Evolutionary conservation across 2,797 vertebrate genomes (phyloP), one percentile per base, ranked within the genome.

Genomic region (Gymnodraco acuticeps): DNA sequence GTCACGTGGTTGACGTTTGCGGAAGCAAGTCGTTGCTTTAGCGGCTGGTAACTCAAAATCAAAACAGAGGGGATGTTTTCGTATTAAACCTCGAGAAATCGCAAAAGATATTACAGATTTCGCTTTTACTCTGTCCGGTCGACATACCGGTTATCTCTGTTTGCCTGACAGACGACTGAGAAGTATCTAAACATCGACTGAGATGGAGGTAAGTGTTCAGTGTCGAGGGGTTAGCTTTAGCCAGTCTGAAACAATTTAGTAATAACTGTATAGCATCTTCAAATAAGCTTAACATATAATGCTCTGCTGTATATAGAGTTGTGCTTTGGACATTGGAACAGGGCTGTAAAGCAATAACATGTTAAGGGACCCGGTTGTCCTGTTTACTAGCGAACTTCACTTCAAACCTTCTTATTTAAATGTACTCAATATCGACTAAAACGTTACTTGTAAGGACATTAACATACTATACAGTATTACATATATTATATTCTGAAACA

Each of bases 201-300:
- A 87, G 65, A 94, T 94, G 93, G 93, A 94, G 92, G 93, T 94
- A 91, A 91, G 83, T 52, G 59, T 56, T 77, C 19, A 63, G 23
- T 64, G 65, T 86, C 51, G 41, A 69, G 46, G 31, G 46, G 23
- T 86, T 90, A 87, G 88, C 88, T 70, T 86, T 78, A 87, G 87
- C 85, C 41, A n/a, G 19, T 14, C 20, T 59, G 19, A 3, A 16
- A 47, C 31, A 70, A 70, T 48, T 45, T 41, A 31, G 6, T n/a
- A 3, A 3, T 64, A 10, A 1, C 0, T 46, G 23, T 38, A 13
- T 1, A 27, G 14, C 64, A 62, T 64, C 52, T 45, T 19, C 10
- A 46, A 19, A 11, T 68, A 17, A 70, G 5, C 50, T 19, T 2
- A 1, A 20, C 16, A 45, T 31, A 10, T 2, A 7, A 41, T 12